Evolutionary conservation across 1,140 invertebrate species (phyloP), one percentile per base, ranked within the genome.

Genomic region (Battus philenor): DNA sequence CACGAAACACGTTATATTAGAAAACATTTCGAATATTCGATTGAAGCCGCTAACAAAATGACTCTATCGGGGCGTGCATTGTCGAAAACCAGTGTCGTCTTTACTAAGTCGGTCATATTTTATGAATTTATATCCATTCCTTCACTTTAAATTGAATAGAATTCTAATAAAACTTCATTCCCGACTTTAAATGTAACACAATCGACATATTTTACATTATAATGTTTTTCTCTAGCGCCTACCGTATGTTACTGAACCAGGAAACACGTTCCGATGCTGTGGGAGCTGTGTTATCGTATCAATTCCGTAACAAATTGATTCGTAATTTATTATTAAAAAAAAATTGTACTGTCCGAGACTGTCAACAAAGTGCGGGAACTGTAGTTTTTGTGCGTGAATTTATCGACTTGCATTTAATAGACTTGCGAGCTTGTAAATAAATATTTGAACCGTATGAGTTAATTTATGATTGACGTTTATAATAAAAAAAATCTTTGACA

Each of bases 101-200:
- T 45, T 16, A 17, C 12, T 26, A 31, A 9, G 4, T 46, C 31
- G 24, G 18, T 11, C 33, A 9, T 36, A 36, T 36, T 36, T 39
- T 31, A 38, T 20, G 11, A 20, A 13, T 47, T 38, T 17, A 13
- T 39, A 16, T 36, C 8, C 27, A 20, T 39, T 39, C n/a, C 26
- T 47, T 47, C 16, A 38, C 27, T 38, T 39, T 17, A 31, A 38
- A 47, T 47, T 36, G 45, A 47, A 47, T 47, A 47, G n/a, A 9
- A 13, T 38, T 18, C 32, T 2, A 34, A 36, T 36, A 36, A 36
- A 36, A 20, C n/a, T 13, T 17, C 6, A 1, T 17, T 20, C 2
- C n/a, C 2, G 7, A 9, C 32, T 34, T 36, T 9, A 33, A 33
- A 36, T 36, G 17, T 36, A 11, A 20, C 9, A 12, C 6, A 36